Conservation (phyloP, 2,113 vertebrate species). For the Verasper variegatus region DNA sequence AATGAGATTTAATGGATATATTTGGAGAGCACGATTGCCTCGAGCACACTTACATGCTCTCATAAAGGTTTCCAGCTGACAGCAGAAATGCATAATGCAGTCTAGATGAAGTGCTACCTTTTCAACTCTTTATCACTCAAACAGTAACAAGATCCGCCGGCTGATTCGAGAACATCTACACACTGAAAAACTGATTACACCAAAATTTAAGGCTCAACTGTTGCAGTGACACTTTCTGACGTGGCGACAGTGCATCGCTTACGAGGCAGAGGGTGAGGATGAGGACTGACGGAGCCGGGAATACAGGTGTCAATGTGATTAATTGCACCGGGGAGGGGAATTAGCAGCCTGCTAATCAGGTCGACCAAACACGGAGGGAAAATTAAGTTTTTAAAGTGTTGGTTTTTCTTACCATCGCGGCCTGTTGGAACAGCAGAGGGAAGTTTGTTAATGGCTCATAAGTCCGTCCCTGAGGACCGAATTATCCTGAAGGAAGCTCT, state of each 20-base stretch:
- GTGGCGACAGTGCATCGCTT: neutral
- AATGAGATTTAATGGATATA: conserved; percentile 31
- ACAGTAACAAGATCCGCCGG: neutral
- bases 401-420: conserved; percentile 72
- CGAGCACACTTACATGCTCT: neutral
- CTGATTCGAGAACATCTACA: neutral
- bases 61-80: conserved; percentile 13
- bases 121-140: conserved; percentile 8
- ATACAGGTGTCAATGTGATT: conserved; percentile 80
- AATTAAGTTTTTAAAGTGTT: conserved; percentile 80
- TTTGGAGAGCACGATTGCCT: conserved; percentile 30
- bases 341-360: conserved; percentile 83
- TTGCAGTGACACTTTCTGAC: neutral
- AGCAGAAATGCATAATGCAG: conserved; percentile 15
- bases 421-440: conserved; percentile 64
- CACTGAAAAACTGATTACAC: neutral
- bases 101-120: neutral
- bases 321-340: conserved; percentile 74
- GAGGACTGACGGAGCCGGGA: conserved; percentile 41
- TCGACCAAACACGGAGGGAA: conserved; percentile 75
- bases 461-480: conserved; percentile 72
- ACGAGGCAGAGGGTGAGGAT: conserved; percentile 44
- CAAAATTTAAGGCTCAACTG: neutral
- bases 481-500: conserved; percentile 76
- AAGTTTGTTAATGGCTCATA: conserved; percentile 80